phyloP scores from a whole-genome alignment of 2,113 vertebrate genomes.

The Hippocampus mohnikei region DNA sequence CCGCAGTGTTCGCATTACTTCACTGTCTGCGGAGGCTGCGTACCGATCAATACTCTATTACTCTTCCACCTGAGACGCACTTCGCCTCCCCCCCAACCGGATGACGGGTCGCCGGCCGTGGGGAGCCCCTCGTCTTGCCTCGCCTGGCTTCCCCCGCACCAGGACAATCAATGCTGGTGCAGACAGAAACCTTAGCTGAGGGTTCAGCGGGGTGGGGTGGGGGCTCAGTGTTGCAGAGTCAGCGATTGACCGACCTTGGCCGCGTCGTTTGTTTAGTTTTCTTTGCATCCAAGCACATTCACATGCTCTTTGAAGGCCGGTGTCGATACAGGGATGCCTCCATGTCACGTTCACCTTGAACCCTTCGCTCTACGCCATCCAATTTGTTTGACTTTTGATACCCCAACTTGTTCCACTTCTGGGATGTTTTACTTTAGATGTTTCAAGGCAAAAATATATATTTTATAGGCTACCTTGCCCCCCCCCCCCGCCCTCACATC shows the following conservation, averaged over 20 bases:
- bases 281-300: not conserved
- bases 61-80: constrained; percentile 40
- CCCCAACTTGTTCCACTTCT: no score
- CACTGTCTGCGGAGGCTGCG: constrained; percentile 37
- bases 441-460: no score
- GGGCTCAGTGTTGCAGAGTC: constrained; percentile 53
- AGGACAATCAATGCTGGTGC: not conserved
- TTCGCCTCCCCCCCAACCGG: not conserved
- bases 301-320: not conserved
- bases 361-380: not conserved
- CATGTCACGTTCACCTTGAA: not conserved
- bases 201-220: not conserved
- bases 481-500: no score
- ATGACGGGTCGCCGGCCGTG: not conserved
- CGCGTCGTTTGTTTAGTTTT: constrained; percentile 4
- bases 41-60: constrained; percentile 61
- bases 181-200: not conserved
- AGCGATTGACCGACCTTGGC: constrained; percentile 52
- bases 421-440: no score
- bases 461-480: not conserved
- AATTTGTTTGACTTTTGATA: not conserved
- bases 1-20: constrained; percentile 58
- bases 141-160: not conserved
- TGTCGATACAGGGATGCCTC: not conserved
- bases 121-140: not conserved